Conservation (phyloP, 2,113 vertebrate genomes). For the Pterocles gutturalis region DNA sequence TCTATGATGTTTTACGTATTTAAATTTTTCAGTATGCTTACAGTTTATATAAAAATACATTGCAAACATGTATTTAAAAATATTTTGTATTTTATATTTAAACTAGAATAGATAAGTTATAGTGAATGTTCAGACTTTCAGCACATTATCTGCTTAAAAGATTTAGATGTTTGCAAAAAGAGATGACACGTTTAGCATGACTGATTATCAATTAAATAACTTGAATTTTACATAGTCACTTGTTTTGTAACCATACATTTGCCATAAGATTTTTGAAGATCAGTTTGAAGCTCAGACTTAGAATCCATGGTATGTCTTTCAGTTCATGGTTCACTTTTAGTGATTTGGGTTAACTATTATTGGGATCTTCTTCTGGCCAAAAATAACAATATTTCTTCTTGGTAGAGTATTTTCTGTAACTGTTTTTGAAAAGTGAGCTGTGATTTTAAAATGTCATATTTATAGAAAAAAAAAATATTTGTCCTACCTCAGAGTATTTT, state of each 20-base stretch:
- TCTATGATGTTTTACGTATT: not conserved
- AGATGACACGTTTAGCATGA: not conserved
- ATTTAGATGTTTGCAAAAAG: not conserved
- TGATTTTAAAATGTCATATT: not conserved
- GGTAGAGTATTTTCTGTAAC: not conserved
- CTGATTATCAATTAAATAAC: not conserved
- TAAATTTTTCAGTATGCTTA: not conserved
- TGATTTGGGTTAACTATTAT: not conserved
- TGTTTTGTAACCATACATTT: not conserved
- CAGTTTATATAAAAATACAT: not conserved
- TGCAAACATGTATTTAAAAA: not conserved
- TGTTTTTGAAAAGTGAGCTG: not conserved
- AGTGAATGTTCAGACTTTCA: not conserved
- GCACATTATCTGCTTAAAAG: not conserved
- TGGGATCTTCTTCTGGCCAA: not conserved
- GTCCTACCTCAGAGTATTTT: not conserved
- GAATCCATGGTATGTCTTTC: not conserved
- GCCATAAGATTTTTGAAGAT: not conserved
- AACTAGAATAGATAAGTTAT: not conserved
- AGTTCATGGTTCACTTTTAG: not conserved
- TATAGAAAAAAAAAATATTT: not conserved
- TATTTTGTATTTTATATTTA: not conserved
- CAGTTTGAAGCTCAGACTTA: not conserved
- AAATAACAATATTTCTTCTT: not conserved
- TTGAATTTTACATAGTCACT: not conserved